Evolutionary conservation across 2,113 vertebrate genomes (phyloP).

Genomic region (Eonycteris spelaea): DNA sequence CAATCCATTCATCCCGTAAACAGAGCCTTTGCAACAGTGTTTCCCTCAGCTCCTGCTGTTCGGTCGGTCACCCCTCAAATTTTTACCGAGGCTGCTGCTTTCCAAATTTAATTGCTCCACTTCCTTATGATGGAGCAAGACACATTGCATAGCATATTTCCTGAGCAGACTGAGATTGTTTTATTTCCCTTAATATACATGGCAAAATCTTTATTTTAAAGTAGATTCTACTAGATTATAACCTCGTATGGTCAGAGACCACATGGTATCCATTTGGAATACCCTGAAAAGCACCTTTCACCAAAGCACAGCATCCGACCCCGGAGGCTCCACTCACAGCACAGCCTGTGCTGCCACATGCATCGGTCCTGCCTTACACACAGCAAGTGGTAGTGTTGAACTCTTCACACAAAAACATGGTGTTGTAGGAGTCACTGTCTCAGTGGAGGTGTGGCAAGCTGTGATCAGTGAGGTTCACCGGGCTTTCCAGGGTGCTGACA

Average conservation of each 20-base stretch:
- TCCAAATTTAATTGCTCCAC: neutral
- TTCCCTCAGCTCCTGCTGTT: neutral
- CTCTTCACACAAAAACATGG: rapidly evolving
- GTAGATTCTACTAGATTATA: neutral
- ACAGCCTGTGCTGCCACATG: neutral
- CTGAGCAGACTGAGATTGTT: neutral
- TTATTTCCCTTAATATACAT: neutral
- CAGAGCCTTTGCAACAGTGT: neutral
- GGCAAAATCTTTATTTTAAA: neutral
- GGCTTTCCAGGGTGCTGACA: neutral
- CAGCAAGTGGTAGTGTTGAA: neutral
- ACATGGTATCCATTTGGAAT: neutral
- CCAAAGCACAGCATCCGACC: neutral
- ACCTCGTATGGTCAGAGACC: neutral
- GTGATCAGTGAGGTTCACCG: neutral
- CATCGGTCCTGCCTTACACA: neutral
- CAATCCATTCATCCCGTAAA: conserved; percentile 10
- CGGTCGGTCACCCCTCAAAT: neutral
- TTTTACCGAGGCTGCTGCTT: neutral
- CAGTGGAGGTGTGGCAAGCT: neutral
- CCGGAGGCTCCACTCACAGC: neutral
- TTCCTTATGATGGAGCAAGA: neutral
- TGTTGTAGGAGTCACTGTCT: too few relatives aligned
- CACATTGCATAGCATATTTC: neutral
- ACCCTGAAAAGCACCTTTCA: neutral